These are phyloP conservation scores for Epinotia demarniana DNA, from an alignment of 2,888 invertebrate species.

Conservation along the genomic window DNA sequence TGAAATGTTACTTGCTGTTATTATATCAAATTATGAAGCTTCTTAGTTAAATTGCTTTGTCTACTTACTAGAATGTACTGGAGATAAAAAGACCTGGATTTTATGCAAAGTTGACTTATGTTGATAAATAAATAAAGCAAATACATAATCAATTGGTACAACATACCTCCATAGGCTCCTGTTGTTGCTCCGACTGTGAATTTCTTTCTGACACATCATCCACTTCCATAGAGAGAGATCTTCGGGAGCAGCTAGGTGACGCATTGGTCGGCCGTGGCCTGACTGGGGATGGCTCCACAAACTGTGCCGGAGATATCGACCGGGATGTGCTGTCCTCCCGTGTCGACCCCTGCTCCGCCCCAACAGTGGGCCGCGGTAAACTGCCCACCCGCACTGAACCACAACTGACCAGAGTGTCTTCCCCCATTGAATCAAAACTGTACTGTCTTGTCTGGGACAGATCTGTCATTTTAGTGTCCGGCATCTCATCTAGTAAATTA, in stretches of 20 bases:
- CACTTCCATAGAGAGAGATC: slow-evolving; percentile 80
- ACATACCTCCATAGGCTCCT: slow-evolving; percentile 80
- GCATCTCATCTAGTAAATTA: slow-evolving; percentile 80
- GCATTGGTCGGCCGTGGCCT: slow-evolving; percentile 68
- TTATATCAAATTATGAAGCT: slow-evolving; percentile 36
- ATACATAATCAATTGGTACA: background rate
- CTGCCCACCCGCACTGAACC: slow-evolving; percentile 75
- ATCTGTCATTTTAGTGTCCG: slow-evolving; percentile 82
- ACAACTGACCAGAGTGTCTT: slow-evolving; percentile 76
- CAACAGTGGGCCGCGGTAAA: slow-evolving; percentile 72
- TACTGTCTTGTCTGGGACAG: slow-evolving; percentile 80
- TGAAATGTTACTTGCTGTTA: slow-evolving; percentile 15
- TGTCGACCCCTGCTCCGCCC: slow-evolving; percentile 69
- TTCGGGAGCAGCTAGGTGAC: slow-evolving; percentile 79
- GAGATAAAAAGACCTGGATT: background rate
- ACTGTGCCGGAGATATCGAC: slow-evolving; percentile 78
- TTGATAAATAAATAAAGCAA: background rate
- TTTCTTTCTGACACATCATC: slow-evolving; percentile 79
- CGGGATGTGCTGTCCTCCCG: slow-evolving; percentile 77
- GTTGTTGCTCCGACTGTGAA: slow-evolving; percentile 74
- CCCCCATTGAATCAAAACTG: slow-evolving; percentile 81
- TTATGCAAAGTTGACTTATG: slow-evolving; percentile 4
- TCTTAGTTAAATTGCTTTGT: background rate
- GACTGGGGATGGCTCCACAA: slow-evolving; percentile 78
- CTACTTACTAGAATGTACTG: background rate